These are phyloP conservation scores for Eptesicus fuscus DNA, from an alignment of 2,113 vertebrate species.

Conservation along the genomic window DNA sequence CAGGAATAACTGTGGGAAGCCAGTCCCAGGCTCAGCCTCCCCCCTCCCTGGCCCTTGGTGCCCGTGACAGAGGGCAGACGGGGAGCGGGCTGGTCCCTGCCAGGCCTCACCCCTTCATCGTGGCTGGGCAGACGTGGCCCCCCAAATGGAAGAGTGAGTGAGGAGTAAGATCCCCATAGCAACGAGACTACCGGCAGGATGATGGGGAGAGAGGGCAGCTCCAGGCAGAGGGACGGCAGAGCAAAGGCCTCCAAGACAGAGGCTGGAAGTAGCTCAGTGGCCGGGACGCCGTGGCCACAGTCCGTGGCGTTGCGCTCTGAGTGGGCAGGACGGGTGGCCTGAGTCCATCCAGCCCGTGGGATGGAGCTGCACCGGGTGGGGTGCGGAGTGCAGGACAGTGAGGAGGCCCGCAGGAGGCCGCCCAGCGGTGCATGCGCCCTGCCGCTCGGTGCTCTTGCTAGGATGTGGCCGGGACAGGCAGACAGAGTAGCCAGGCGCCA, in stretches of 20 bases:
- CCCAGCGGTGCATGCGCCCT: not conserved
- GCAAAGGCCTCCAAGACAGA: not conserved
- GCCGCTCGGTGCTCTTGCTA: not conserved
- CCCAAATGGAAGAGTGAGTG: not conserved
- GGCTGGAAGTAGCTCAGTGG: not conserved
- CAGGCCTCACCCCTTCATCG: not conserved
- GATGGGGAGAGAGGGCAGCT: not conserved
- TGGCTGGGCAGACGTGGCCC: no score
- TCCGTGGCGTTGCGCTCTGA: accelerated
- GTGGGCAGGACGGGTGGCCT: not conserved
- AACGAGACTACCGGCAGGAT: accelerated
- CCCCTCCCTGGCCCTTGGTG: not conserved
- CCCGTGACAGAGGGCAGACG: not conserved
- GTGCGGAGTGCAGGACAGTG: accelerated
- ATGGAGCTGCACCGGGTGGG: not conserved
- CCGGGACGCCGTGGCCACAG: accelerated
- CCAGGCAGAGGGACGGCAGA: accelerated
- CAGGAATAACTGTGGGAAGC: not conserved
- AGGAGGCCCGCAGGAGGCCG: accelerated
- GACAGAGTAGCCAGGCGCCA: not conserved
- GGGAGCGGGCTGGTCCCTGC: not conserved
- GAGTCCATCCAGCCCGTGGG: accelerated
- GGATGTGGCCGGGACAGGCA: not conserved
- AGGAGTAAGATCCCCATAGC: not conserved
- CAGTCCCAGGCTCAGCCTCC: not conserved